Evolutionary conservation across 2,888 invertebrate genomes (phyloP).

Genomic region (Stenolophus ochropezus): DNA sequence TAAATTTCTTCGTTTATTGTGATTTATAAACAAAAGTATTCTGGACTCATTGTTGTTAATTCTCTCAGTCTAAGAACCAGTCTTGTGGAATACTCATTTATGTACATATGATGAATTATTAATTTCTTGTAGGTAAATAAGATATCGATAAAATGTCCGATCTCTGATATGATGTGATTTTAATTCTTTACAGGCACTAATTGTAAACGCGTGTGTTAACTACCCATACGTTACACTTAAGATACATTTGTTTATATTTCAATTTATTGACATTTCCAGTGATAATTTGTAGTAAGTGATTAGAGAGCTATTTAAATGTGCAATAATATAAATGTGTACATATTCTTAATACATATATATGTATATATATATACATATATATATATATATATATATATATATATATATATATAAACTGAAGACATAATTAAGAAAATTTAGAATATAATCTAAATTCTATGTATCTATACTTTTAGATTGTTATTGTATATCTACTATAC

Average conservation of each 20-base stretch:
- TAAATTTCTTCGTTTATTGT: neutral
- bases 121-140: constrained; percentile 63
- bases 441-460: constrained; percentile 47
- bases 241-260: constrained; percentile 56
- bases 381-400: constrained; percentile 72
- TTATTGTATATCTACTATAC: constrained; percentile 56
- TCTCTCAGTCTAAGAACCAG: constrained; percentile 62
- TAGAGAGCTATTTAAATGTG: constrained; percentile 70
- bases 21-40: neutral
- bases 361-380: no score
- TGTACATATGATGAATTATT: constrained; percentile 63
- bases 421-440: constrained; percentile 12
- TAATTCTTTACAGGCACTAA: constrained; percentile 59
- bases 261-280: constrained; percentile 55
- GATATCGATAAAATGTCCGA: constrained; percentile 67
- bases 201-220: constrained; percentile 52
- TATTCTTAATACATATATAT: no score
- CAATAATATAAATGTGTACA: constrained; percentile 68
- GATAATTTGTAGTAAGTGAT: constrained; percentile 57
- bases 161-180: constrained; percentile 70
- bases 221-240: constrained; percentile 54
- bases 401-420: constrained; percentile 45
- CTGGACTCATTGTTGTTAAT: neutral
- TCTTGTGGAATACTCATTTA: constrained; percentile 66
- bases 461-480: constrained; percentile 56